Evolutionary conservation across 2,113 vertebrate species (phyloP).

Genomic region (Rhipidura dahli): DNA sequence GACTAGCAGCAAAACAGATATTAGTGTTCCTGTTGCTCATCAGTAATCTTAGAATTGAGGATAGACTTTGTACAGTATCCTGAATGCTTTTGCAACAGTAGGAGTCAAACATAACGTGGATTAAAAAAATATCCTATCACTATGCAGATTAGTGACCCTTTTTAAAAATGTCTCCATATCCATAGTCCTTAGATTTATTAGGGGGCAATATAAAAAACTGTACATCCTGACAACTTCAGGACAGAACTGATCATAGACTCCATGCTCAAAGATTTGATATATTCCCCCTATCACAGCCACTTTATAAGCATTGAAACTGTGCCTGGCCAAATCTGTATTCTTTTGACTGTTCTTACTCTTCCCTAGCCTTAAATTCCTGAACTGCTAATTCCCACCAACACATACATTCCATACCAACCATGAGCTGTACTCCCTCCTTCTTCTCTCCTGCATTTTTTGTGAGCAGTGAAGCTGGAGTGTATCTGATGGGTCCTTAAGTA

Average conservation of each 20-base stretch:
- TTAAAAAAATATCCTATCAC: background rate
- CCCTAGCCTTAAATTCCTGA: background rate
- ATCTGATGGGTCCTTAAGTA: background rate
- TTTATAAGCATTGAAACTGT: background rate
- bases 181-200: background rate
- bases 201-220: background rate
- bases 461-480: background rate
- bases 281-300: background rate
- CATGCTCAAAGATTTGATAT: background rate
- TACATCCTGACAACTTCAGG: background rate
- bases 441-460: background rate
- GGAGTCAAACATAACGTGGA: background rate
- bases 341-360: background rate
- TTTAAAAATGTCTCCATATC: background rate
- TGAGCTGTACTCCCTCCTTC: background rate
- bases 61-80: background rate
- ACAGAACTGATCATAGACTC: background rate
- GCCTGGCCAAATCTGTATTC: background rate
- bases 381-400: background rate
- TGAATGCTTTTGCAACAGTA: background rate
- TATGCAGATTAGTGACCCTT: background rate
- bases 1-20: background rate
- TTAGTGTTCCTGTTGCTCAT: background rate
- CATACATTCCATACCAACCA: background rate
- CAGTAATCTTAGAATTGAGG: background rate